These are phyloP conservation scores for Panulirus ornatus DNA, from an alignment of 1,140 invertebrate species.

Conservation along the genomic window DNA sequence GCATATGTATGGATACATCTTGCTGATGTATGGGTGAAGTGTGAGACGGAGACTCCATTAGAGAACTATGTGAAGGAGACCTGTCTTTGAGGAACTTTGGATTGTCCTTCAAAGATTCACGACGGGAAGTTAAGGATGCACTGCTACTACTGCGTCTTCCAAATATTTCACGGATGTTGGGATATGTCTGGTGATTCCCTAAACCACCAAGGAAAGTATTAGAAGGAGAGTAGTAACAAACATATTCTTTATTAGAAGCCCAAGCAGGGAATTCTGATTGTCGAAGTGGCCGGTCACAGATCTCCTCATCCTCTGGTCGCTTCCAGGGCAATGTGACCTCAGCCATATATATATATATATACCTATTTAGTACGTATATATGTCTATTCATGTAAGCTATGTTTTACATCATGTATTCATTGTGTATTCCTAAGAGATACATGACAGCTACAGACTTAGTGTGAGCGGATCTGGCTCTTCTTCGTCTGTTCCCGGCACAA, in stretches of 20 bases:
- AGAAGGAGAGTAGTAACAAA: constrained; percentile 93
- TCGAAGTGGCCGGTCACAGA: constrained; percentile 84
- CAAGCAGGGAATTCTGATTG: constrained; percentile 94
- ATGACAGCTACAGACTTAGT: no score
- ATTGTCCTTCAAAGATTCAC: constrained; percentile 42
- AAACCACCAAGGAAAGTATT: constrained; percentile 90
- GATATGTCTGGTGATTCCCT: constrained; percentile 26
- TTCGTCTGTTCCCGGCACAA: no score
- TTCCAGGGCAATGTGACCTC: constrained; percentile 88
- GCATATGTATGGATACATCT: background rate
- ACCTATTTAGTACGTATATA: no score
- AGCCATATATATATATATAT: no score
- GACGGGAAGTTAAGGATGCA: constrained; percentile 24
- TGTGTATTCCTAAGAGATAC: no score
- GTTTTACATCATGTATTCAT: no score
- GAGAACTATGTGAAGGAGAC: background rate
- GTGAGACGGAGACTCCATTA: background rate
- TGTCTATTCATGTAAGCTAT: no score
- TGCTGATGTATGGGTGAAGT: background rate
- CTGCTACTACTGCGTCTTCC: constrained; percentile 37
- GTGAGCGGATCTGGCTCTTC: no score
- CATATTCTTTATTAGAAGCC: constrained; percentile 94
- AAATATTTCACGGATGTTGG: constrained; percentile 65
- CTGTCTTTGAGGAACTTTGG: background rate
- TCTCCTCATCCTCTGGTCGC: constrained; percentile 84